Conservation (phyloP, 2,888 invertebrate genomes). For the Apoda limacodes region DNA sequence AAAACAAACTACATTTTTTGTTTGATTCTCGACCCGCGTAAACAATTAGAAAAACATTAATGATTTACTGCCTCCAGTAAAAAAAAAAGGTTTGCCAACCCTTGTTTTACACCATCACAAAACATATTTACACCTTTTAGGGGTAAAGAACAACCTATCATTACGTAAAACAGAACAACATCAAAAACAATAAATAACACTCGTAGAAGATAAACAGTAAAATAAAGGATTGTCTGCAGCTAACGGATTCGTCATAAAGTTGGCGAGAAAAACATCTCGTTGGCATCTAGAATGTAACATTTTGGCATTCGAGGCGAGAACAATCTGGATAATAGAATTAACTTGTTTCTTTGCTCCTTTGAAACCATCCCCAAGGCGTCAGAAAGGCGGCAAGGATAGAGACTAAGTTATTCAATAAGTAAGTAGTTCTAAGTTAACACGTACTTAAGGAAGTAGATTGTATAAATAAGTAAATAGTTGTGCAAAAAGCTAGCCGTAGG, state of each 20-base stretch:
- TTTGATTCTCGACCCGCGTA: no score
- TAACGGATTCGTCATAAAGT: slow-evolving; percentile 59
- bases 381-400: slow-evolving; percentile 28
- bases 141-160: slow-evolving; percentile 16
- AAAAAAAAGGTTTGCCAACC: no score
- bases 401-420: no score
- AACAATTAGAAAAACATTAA: no score
- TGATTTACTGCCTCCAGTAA: no score
- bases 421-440: not conserved
- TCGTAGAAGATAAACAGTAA: slow-evolving; percentile 37
- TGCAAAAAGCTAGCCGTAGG: no score
- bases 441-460: no score
- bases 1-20: no score
- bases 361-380: slow-evolving; percentile 27
- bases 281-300: slow-evolving; percentile 47
- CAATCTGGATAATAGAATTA: slow-evolving; percentile 61
- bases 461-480: no score
- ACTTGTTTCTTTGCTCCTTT: slow-evolving; percentile 37
- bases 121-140: no score
- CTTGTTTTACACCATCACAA: no score
- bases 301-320: slow-evolving; percentile 63
- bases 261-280: slow-evolving; percentile 48
- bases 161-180: slow-evolving; percentile 35
- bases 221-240: slow-evolving; percentile 50
- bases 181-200: slow-evolving; percentile 46